Percentiles rank a stretch among this genome's conserved stretches.
Conservation (phyloP, 2,797 vertebrate species). For the Petrocephalus sullivani region DNA sequence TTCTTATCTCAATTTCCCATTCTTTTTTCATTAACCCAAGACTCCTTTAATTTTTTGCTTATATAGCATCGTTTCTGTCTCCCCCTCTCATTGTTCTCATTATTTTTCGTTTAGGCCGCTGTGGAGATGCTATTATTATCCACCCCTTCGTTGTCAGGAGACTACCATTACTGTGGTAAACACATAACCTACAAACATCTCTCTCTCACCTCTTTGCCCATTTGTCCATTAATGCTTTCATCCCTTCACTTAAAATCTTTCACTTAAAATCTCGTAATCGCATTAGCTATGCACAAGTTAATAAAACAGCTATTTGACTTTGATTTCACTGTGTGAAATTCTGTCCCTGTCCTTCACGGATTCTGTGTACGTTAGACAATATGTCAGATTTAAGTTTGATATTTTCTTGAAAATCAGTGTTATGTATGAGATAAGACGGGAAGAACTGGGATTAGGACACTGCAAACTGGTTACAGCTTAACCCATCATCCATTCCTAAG, state of each 20-base stretch:
- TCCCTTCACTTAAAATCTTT: background rate
- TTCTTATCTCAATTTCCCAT: background rate
- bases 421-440: background rate
- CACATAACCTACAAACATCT: constrained; percentile 26
- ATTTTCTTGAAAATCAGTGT: constrained; percentile 5
- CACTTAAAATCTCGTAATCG: background rate
- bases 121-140: constrained; percentile 66
- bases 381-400: background rate
- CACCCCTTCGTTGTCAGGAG: constrained; percentile 47
- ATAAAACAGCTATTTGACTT: background rate
- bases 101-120: constrained; percentile 46
- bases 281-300: background rate
- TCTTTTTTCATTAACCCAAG: background rate
- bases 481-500: background rate
- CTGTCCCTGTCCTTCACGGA: background rate
- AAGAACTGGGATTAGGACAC: background rate
- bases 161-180: constrained; percentile 72
- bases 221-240: background rate
- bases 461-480: background rate
- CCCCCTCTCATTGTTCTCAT: constrained; percentile 15
- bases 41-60: background rate
- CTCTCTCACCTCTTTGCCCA: background rate
- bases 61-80: background rate
- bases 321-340: background rate
- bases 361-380: background rate